Base-by-base conservation (phyloP, 2,888 invertebrate genomes). In the Lamproptera curius region DNA sequence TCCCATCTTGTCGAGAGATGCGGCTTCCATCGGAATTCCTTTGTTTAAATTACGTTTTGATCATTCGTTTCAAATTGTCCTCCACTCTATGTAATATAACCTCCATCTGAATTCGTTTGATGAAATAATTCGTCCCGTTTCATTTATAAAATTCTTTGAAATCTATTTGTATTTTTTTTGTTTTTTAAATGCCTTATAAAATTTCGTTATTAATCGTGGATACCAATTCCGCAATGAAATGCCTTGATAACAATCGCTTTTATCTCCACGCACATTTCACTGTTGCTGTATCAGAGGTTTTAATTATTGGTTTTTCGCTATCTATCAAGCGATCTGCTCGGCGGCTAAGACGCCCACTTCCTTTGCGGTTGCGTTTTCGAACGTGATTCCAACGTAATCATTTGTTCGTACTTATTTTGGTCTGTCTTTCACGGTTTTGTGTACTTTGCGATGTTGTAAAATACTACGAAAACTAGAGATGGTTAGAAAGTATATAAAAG, bases 341-440 rank as follows among this genome's bases (percentile, higher is more conserved):
- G 50, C 61, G 56, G 59, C 61, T 51, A 57, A 56, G 60, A 70
- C 76, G 69, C 67, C 71, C 64, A 72, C 73, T 73, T 72, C 73
- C 71, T 67, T 50, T 61, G 59, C 57, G 61, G 65, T 63, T 65
- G 63, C 60, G 60, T 70, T 62, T 64, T 67, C 57, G 60, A 63
- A 61, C 60, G 58, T 42, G 48, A 50, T 39, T 47, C 47, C n/a
- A n/a, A n/a, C n/a, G n/a, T n/a, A n/a, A n/a, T n/a, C n/a, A n/a
- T n/a, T n/a, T n/a, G n/a, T n/a, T n/a, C n/a, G n/a, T n/a, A n/a
- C n/a, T n/a, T n/a, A n/a, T n/a, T n/a, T n/a, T n/a, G n/a, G n/a
- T n/a, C n/a, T n/a, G n/a, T n/a, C n/a, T n/a, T n/a, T n/a, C n/a
- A n/a, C n/a, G n/a, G n/a, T n/a, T n/a, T n/a, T n/a, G n/a, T n/a